phyloP scores from a whole-genome alignment of 1,140 invertebrate genomes.

The Cataglyphis hispanica region DNA sequence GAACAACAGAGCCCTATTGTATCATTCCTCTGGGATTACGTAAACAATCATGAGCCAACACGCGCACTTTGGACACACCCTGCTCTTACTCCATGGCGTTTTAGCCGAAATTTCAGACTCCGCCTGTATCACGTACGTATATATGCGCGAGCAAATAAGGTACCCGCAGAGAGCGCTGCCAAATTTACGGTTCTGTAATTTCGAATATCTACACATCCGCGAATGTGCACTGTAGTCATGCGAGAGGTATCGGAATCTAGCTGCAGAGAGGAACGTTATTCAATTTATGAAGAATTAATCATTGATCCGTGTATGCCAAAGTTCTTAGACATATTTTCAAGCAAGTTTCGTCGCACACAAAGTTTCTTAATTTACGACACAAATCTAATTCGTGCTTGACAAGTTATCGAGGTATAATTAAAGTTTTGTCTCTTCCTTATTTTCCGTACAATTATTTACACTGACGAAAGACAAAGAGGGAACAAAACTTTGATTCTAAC shows the following conservation, averaged over 20 bases:
- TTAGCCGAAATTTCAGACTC: constrained; percentile 59
- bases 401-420: not conserved
- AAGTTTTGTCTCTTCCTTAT: not conserved
- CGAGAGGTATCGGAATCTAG: not conserved
- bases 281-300: not conserved
- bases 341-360: not conserved
- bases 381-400: not conserved
- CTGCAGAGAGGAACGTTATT: not conserved
- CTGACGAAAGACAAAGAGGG: not conserved
- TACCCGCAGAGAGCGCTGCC: constrained; percentile 1
- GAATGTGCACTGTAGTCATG: constrained; percentile 12
- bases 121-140: not conserved
- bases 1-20: constrained; percentile 61
- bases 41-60: constrained; percentile 65
- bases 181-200: constrained; percentile 59
- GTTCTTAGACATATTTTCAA: not conserved
- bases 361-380: not conserved
- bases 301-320: not conserved
- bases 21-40: constrained; percentile 65
- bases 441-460: not conserved
- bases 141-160: constrained; percentile 36
- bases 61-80: constrained; percentile 72
- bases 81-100: constrained; percentile 29
- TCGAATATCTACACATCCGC: not conserved
- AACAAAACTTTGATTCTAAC: not conserved